Conservation (phyloP, 1,140 invertebrate genomes). For the Ceratoteleas bidentatus region DNA sequence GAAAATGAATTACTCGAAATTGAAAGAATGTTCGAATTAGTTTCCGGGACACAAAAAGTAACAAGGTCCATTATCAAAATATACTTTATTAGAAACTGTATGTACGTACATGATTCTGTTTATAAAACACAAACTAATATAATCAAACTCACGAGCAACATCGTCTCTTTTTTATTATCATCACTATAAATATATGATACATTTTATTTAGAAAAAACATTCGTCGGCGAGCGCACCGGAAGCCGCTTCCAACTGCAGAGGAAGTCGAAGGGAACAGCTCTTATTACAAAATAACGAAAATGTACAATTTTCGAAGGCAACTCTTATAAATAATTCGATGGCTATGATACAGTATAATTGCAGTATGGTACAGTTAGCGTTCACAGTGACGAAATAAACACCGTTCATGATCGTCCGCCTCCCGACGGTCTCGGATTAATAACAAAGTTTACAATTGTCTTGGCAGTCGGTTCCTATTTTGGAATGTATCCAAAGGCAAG, state of each 20-base stretch:
- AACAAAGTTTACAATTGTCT: slow-evolving; percentile 64
- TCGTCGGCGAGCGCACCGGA: slow-evolving; percentile 20
- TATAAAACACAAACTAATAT: slow-evolving; percentile 58
- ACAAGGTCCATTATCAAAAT: slow-evolving; percentile 61
- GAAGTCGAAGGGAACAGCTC: slow-evolving; percentile 29
- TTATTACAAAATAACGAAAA: slow-evolving; percentile 65
- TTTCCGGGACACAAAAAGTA: slow-evolving; percentile 1
- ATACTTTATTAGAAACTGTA: slow-evolving; percentile 66
- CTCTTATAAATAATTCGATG: slow-evolving; percentile 67
- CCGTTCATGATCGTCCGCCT: slow-evolving; percentile 20
- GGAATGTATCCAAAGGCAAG: slow-evolving; percentile 75
- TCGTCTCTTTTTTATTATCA: slow-evolving; percentile 22
- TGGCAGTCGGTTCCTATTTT: slow-evolving; percentile 75
- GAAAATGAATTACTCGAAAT: too few species aligned
- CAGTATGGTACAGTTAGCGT: slow-evolving; percentile 63
- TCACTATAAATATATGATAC: slow-evolving; percentile 36
- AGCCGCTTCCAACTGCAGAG: slow-evolving; percentile 25
- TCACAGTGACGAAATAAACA: slow-evolving; percentile 26
- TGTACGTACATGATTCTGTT: slow-evolving; percentile 45
- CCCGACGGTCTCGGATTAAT: slow-evolving; percentile 25
- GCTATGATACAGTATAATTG: slow-evolving; percentile 66
- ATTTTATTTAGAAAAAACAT: slow-evolving; percentile 45
- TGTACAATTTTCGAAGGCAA: slow-evolving; percentile 70
- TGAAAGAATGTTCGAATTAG: neutral
- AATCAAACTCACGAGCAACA: slow-evolving; percentile 49